Base-by-base conservation (phyloP, 2,888 invertebrate genomes). In the Pasiphila rectangulata region DNA sequence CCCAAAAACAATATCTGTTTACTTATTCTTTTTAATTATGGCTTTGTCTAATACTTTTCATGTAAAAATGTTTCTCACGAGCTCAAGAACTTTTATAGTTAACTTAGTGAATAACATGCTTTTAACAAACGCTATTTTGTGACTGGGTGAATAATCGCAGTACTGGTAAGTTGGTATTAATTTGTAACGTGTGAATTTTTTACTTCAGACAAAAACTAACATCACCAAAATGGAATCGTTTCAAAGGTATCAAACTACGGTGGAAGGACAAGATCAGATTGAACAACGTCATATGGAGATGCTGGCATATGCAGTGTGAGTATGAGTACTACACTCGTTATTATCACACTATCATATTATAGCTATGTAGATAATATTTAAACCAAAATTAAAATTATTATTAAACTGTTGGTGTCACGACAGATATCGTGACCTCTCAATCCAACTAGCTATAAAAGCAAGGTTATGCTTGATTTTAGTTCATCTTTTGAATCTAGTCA, bases 271-370 rank as follows among this genome's bases (percentile, higher is more conserved):
- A 99, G 90, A 98, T 99, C 73, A 93, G 99, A 64, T 90, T 99
- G 69, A 99, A 99, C 92, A 99, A 99, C 88, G 98, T 99, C 64
- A 99, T 99, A 74, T 99, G 99, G 99, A 92, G 99, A 79, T 99
- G 99, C 81, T 99, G 99, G 98, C 98, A 98, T 84, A 96, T 99
- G 95, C 99, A 99, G 84, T 99, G 96, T 96, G 86, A 94, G 94
- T 75, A 37, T n/a, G 5, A 4, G 2, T 21, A 20, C 61, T 40
- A 32, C n/a, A 20, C 17, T 24, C 16, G 9, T 7, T 23, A n/a
- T n/a, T 24, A 24, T 19, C 5, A 7, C 15, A 10, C 1, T 30
- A 17, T 17, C 5, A 6, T 9, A 9, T 3, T n/a, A 1, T 5
- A 10, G 4, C 16, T 32, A 10, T 32, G 17, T 32, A 32, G 1